Conservation (phyloP, 2,113 vertebrate species). For the Hiodon alosoides region DNA sequence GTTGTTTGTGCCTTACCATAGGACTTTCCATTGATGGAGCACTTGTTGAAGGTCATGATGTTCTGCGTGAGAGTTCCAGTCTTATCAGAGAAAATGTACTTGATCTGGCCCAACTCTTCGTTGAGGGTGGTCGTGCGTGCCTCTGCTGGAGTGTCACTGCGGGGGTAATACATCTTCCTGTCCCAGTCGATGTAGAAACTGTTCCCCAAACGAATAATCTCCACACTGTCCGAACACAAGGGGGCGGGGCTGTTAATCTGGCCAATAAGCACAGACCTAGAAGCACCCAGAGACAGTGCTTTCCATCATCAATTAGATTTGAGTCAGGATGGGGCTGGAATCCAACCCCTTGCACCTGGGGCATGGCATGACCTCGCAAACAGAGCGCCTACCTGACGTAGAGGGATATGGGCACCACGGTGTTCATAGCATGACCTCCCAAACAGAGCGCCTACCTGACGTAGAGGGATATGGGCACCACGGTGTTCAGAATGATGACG, state of each 20-base stretch:
- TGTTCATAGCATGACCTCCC: conserved; percentile 64
- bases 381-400: conserved; percentile 83
- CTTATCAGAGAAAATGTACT: conserved; percentile 94
- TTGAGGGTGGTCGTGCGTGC: conserved; percentile 92
- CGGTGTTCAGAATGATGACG: conserved; percentile 92
- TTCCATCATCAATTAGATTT: neutral
- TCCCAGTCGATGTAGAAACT: conserved; percentile 98
- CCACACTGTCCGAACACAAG: conserved; percentile 66
- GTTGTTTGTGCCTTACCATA: conserved; percentile 64
- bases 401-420: conserved; percentile 92
- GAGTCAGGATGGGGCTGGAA: too few relatives aligned
- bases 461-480: conserved; percentile 95
- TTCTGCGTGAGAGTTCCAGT: conserved; percentile 96
- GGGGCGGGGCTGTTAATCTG: neutral
- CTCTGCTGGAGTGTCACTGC: conserved; percentile 73
- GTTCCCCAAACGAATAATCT: conserved; percentile 92
- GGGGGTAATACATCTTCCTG: conserved; percentile 79
- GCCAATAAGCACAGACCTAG: neutral
- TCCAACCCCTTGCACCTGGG: too few relatives aligned
- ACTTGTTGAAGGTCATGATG: conserved; percentile 94
- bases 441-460: conserved; percentile 66
- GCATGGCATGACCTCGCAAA: too few relatives aligned
- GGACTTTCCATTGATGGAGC: conserved; percentile 80
- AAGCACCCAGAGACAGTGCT: neutral
- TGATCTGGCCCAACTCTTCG: conserved; percentile 93